Evolutionary conservation across 1,140 invertebrate genomes (phyloP), one percentile per base, ranked within the genome.

Genomic region (Amphibalanus amphitrite): DNA sequence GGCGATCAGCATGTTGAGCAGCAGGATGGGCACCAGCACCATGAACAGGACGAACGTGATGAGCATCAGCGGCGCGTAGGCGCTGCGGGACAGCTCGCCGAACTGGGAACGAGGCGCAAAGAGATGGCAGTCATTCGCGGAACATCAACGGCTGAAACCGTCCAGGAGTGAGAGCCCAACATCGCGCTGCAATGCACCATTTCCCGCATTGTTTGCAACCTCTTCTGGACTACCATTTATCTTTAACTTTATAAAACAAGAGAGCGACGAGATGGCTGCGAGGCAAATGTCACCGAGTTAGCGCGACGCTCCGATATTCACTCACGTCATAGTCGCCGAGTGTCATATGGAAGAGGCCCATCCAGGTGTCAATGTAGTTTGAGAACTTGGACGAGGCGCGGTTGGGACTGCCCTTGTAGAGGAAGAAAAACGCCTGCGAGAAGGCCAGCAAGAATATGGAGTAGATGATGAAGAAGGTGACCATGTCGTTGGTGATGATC

Each of bases 401-500:
- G 4, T 20, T 28, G 26, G n/a, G 3, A 3, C 6, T 28, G 69
- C 92, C 92, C 83, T 93, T 96, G 79, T 95, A 97, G 0, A 99
- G 84, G 80, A 97, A 98, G 82, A 88, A 98, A 81, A 98, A 98
- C 1, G 93, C 93, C 82, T 96, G 92, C 25, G 93, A 93, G 82
- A 98, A 98, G 26, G 91, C 94, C 76, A 95, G 90, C 0, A 98
- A 82, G 64, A 98, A 90, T 74, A 99, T 91, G 74, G 86, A 86
- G 79, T 95, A 97, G 79, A 98, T 98, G 72, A 98, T 95, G 71
- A 91, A 91, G 80, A 98, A 98, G 40, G 93, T 95, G 76, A 97
- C 87, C 92, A 98, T 95, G 81, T 98, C 96, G 29, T 93, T 93
- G 0, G 90, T 92, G 76, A 98, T 93, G 95, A 98, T 98, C 76